phyloP scores from a whole-genome alignment of 1,140 invertebrate species.

The Pseudomyrmex pallidus region DNA sequence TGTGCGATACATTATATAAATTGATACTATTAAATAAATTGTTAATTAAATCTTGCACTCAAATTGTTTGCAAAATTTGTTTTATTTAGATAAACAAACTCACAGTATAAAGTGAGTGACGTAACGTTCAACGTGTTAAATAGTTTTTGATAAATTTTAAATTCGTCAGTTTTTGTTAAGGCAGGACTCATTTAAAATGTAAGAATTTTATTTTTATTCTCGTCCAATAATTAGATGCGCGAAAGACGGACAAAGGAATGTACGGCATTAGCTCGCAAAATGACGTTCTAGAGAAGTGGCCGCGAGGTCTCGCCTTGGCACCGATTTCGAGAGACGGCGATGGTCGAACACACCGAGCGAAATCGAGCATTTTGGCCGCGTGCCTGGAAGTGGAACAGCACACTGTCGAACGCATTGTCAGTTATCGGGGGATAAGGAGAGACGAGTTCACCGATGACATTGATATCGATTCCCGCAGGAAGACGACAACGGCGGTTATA shows the following conservation, averaged over 20 bases:
- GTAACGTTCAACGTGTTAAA: no score
- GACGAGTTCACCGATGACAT: slow-evolving; percentile 74
- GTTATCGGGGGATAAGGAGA: slow-evolving; percentile 69
- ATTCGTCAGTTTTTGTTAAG: background rate
- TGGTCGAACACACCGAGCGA: slow-evolving; percentile 23
- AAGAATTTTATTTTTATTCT: background rate
- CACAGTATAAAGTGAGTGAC: no score
- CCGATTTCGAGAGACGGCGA: slow-evolving; percentile 45
- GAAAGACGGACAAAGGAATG: background rate
- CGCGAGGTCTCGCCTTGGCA: slow-evolving; percentile 54
- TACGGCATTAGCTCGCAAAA: background rate
- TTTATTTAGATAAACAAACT: no score
- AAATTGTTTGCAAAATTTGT: no score
- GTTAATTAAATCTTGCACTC: no score
- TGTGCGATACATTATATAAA: no score
- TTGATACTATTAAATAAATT: no score
- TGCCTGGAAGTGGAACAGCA: slow-evolving; percentile 65
- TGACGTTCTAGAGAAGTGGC: background rate
- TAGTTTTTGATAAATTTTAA: slow-evolving; percentile 14
- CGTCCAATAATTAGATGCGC: background rate
- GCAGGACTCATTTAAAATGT: background rate
- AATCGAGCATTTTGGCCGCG: slow-evolving; percentile 76
- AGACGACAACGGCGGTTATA: slow-evolving; percentile 63
- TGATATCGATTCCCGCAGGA: slow-evolving; percentile 81
- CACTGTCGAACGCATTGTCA: slow-evolving; percentile 18